Percentiles rank a stretch among this genome's conserved stretches.
Conservation (phyloP, 2,888 invertebrate species). For the Pristionchus entomophagus region DNA sequence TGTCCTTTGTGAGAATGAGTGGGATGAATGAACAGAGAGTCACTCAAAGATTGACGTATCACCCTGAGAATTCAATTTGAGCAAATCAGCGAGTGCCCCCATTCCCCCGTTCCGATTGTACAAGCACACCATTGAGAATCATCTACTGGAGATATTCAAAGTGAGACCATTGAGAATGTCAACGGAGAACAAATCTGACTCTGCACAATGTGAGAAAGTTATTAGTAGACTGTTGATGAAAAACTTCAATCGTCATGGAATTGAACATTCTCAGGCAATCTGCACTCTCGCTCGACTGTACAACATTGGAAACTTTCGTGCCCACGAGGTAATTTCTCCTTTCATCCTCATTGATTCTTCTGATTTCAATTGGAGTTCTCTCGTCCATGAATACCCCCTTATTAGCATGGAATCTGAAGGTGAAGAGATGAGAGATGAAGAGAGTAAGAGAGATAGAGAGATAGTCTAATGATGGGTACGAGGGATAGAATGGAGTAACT, state of each 20-base stretch:
- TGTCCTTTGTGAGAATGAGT: background rate
- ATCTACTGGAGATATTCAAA: constrained; percentile 41
- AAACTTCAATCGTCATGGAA: no score
- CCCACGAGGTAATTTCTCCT: background rate
- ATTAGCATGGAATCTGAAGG: background rate
- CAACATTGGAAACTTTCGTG: background rate
- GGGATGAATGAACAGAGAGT: background rate
- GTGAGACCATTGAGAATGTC: background rate
- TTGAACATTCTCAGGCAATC: background rate
- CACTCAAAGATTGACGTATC: no score
- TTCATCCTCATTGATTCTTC: background rate
- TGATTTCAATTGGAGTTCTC: background rate
- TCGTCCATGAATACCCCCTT: constrained; percentile 8
- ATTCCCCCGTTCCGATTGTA: background rate
- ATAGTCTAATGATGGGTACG: background rate
- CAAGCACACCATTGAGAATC: constrained; percentile 43
- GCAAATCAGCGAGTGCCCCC: constrained; percentile 32
- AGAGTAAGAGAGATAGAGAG: background rate
- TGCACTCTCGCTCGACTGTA: background rate
- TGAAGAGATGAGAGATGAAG: background rate
- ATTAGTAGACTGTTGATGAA: no score
- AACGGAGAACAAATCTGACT: no score
- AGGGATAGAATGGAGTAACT: background rate
- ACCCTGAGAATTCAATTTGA: background rate
- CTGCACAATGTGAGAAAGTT: no score